Evolutionary conservation across 2,888 invertebrate genomes (phyloP).

Genomic region (Rotaria socialis): DNA sequence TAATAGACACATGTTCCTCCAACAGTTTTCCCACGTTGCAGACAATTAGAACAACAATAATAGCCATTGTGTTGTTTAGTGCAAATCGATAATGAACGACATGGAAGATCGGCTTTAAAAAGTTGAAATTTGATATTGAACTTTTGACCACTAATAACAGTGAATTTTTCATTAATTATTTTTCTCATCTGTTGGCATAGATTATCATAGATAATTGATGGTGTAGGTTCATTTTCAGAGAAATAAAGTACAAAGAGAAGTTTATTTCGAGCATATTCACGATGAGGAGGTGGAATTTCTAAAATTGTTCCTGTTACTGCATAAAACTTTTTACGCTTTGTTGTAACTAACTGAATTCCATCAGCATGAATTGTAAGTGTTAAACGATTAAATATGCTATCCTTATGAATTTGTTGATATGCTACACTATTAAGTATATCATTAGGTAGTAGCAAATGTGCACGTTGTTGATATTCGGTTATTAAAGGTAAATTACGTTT

Average conservation of each 20-base stretch:
- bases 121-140: no score
- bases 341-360: not conserved
- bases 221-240: not conserved
- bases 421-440: not conserved
- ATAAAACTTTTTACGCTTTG: not conserved
- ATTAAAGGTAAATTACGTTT: not conserved
- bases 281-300: constrained; percentile 2
- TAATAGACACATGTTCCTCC: no score
- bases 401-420: not conserved
- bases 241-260: not conserved
- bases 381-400: not conserved
- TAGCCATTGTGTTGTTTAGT: no score
- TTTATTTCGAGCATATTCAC: not conserved
- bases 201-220: not conserved
- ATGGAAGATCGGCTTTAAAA: no score
- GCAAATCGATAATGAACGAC: no score
- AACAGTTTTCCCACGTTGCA: no score
- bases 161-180: no score
- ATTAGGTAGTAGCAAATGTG: not conserved
- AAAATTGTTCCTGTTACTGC: not conserved
- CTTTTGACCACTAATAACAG: no score
- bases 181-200: no score
- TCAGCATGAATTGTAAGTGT: not conserved
- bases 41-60: no score
- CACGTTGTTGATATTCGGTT: not conserved